These are phyloP conservation scores for Peucedramus taeniatus DNA, from an alignment of 2,113 vertebrate species.

Conservation along the genomic window DNA sequence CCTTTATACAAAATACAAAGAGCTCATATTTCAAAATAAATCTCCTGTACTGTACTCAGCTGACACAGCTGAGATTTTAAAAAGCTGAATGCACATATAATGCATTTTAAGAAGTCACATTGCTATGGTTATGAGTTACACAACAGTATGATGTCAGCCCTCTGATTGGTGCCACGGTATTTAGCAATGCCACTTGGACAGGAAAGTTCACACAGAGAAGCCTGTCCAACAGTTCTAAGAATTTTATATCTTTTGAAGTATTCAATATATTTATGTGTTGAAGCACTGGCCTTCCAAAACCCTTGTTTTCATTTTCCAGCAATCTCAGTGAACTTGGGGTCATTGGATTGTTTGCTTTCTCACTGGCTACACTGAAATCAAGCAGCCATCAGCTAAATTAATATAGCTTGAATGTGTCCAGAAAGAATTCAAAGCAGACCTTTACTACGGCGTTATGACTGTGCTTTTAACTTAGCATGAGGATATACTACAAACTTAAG, in stretches of 20 bases:
- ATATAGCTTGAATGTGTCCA: not conserved
- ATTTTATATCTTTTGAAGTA: slow-evolving; percentile 73
- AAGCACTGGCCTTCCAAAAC: slow-evolving; percentile 39
- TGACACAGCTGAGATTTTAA: slow-evolving; percentile 31
- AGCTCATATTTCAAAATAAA: slow-evolving; percentile 49
- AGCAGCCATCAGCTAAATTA: not conserved
- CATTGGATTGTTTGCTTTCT: slow-evolving; percentile 49
- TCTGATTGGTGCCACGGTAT: slow-evolving; percentile 57
- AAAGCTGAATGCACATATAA: slow-evolving; percentile 25
- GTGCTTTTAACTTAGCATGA: not conserved
- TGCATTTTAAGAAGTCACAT: slow-evolving; percentile 48
- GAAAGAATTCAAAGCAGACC: not conserved
- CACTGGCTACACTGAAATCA: slow-evolving; percentile 8
- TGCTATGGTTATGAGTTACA: slow-evolving; percentile 63
- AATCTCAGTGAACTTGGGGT: slow-evolving; percentile 62
- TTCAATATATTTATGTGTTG: slow-evolving; percentile 61
- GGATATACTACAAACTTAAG: not conserved
- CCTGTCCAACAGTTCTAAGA: slow-evolving; percentile 74
- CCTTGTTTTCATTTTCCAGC: slow-evolving; percentile 64
- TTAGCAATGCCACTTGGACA: slow-evolving; percentile 75
- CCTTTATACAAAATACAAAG: not conserved
- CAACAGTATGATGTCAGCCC: slow-evolving; percentile 69
- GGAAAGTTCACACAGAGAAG: slow-evolving; percentile 58
- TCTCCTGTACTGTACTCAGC: slow-evolving; percentile 9
- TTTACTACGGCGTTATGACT: not conserved